These are phyloP conservation scores for Tachystola acroxantha DNA, from an alignment of 2,888 invertebrate species.

Conservation along the genomic window DNA sequence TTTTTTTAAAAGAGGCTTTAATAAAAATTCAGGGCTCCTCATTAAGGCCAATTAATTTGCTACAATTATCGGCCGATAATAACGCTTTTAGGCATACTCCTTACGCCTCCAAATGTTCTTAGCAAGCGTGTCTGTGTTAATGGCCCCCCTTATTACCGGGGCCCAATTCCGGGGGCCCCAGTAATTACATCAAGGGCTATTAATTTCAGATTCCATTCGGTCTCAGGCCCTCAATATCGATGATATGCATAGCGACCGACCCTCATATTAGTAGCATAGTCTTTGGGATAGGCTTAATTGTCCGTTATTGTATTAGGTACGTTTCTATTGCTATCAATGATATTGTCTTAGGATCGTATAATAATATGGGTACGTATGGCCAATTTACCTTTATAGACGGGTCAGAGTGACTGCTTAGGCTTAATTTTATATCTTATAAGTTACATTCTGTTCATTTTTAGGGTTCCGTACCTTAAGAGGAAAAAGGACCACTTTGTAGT, in stretches of 20 bases:
- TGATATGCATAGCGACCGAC: slow-evolving; percentile 24
- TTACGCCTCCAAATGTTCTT: slow-evolving; percentile 40
- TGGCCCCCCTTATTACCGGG: slow-evolving; percentile 10
- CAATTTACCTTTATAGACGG: no score
- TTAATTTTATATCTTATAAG: no score
- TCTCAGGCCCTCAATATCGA: slow-evolving; percentile 39
- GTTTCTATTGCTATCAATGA: not conserved
- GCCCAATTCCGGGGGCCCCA: slow-evolving; percentile 22
- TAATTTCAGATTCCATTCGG: slow-evolving; percentile 58
- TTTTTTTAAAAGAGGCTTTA: not conserved
- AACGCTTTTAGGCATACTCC: slow-evolving; percentile 36
- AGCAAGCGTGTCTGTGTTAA: slow-evolving; percentile 12
- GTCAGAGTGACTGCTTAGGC: no score
- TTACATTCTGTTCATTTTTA: no score
- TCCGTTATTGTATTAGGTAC: not conserved
- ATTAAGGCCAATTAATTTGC: slow-evolving; percentile 17
- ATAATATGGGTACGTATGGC: no score
- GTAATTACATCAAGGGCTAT: slow-evolving; percentile 65
- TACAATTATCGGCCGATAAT: slow-evolving; percentile 44
- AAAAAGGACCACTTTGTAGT: no score
- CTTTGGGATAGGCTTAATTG: no score
- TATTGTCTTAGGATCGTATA: no score
- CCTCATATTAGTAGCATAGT: not conserved
- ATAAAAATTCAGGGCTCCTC: slow-evolving; percentile 5
- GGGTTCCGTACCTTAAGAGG: no score